A percentile compares a stretch with the other conserved stretches of the same genome.
These are phyloP conservation scores for Falco novaeseelandiae DNA, from an alignment of 2,797 vertebrate species.

Conservation along the genomic window DNA sequence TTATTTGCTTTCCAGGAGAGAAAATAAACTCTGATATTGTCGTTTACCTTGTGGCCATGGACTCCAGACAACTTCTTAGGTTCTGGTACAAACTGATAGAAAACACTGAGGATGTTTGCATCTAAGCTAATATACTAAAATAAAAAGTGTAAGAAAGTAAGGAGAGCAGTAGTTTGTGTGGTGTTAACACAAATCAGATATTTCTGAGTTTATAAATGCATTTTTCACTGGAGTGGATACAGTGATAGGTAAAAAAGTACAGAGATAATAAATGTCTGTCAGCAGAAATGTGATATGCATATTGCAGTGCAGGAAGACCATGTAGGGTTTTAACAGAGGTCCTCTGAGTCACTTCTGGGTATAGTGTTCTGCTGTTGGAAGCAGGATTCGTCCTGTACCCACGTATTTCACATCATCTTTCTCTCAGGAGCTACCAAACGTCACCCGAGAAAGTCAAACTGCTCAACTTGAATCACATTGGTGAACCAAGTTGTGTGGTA, in stretches of 20 bases:
- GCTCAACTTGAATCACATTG: background rate
- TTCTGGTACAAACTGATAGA: background rate
- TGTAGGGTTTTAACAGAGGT: rapidly evolving
- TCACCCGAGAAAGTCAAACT: background rate
- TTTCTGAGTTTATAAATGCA: background rate
- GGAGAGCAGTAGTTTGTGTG: background rate
- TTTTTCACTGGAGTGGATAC: background rate
- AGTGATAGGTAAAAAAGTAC: background rate
- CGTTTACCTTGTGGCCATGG: background rate
- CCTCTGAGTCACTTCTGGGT: background rate
- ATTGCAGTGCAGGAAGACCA: background rate
- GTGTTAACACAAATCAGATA: background rate
- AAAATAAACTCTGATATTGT: constrained; percentile 52
- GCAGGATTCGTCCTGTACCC: background rate
- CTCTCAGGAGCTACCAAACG: background rate
- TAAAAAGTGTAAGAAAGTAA: background rate
- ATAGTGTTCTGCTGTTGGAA: background rate
- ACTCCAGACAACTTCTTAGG: background rate
- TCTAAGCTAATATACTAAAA: background rate
- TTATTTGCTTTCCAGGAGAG: constrained; percentile 52
- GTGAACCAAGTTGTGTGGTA: background rate
- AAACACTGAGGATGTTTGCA: background rate
- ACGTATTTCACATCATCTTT: background rate
- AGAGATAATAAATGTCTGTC: rapidly evolving
- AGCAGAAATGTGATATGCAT: background rate